Evolutionary conservation across 1,140 invertebrate species (phyloP), one percentile per base, ranked within the genome.

Genomic region (Drosophila littoralis): DNA sequence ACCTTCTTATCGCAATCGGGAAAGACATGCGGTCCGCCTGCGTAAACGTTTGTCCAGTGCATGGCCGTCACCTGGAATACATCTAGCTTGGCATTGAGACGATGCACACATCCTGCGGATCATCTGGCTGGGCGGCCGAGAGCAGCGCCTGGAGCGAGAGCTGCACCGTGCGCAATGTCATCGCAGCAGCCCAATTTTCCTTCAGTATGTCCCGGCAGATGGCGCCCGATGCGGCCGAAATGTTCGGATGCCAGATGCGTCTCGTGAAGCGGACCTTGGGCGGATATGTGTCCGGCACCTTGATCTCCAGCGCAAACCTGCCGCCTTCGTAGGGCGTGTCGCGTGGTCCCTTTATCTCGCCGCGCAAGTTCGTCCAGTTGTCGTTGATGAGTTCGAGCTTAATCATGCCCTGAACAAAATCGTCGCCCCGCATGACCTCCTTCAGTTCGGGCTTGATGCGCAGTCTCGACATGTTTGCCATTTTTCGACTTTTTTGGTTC

Each of bases 311-410:
- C 75, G 96, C 92, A 93, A 98, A 99, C 82, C 94, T 97, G 28
- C 98, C 98, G 54, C 98, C 98, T 93, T 99, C 98, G 92, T 99
- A 99, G 6, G 98, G 98, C 15, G 98, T 99, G 88, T 99, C 98
- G 17, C 98, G 97, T 15, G 98, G 98, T 0, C 97, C 97, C 40
- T 96, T 95, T 67, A 98, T 98, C 93, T 98, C 96, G 43, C 98
- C 98, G 92, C 95, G 95, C 28, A 99, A 93, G 93, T 99, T 97
- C 51, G 96, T 98, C 93, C 96, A 98, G 91, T 94, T 97, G 91
- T 99, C 97, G 93, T 98, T 96, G 12, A 98, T 94, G 55, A 99
- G 93, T 93, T 99, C 97, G 52, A 99, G 95, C 94, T 97, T 97
- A 74, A 99, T 98, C 54, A 97, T 95, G 93, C 97, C 98, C 93